Percentiles rank a stretch among this genome's conserved stretches.
phyloP scores from a whole-genome alignment of 1,140 invertebrate genomes.

The Heliconius nattereri region DNA sequence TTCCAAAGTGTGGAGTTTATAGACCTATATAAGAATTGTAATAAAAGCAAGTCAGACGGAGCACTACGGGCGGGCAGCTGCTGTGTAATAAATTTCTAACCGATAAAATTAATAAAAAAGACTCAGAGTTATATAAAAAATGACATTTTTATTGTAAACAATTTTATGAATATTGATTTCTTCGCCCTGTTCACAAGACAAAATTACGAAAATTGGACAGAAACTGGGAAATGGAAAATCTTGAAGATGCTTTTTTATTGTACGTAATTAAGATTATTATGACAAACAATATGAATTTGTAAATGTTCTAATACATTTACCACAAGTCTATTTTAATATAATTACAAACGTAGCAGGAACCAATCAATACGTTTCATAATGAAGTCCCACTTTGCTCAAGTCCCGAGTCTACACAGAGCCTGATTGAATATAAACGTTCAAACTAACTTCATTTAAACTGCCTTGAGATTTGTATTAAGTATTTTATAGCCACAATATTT shows the following conservation, averaged over 20 bases:
- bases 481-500: too few species aligned
- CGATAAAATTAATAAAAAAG: neutral
- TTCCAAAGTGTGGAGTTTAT: slow-evolving; percentile 1
- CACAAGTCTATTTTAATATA: neutral
- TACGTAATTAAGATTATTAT: neutral
- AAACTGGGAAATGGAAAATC: too few species aligned
- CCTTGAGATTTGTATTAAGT: neutral
- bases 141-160: too few species aligned
- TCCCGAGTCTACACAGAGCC: neutral
- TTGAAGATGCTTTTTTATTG: too few species aligned
- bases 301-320: neutral
- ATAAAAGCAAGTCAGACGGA: slow-evolving; percentile 1
- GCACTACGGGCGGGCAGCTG: neutral
- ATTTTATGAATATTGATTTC: too few species aligned
- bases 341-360: neutral
- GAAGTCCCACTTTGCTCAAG: neutral
- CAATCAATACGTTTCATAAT: neutral
- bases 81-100: slow-evolving; percentile 1
- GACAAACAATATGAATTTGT: neutral
- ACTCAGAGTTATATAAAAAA: neutral
- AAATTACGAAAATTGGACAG: too few species aligned
- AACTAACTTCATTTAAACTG: neutral
- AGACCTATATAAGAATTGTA: neutral
- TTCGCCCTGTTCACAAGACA: too few species aligned
- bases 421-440: neutral